These are phyloP conservation scores for Catharus bicknelli DNA, from an alignment of 2,113 vertebrate genomes.

Conservation along the genomic window DNA sequence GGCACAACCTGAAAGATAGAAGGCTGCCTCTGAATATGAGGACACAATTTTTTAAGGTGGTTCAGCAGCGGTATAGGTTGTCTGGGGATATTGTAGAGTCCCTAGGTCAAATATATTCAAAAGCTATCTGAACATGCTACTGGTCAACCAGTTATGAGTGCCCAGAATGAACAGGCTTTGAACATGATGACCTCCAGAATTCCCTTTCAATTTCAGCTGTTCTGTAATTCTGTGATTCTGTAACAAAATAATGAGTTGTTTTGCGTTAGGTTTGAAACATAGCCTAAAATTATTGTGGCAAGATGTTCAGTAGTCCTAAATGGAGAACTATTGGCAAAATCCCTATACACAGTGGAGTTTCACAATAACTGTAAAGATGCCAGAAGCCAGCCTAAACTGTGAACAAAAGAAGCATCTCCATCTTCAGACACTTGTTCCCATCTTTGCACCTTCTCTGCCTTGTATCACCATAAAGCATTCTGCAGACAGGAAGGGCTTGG, in stretches of 20 bases:
- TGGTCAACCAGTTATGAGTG: background rate
- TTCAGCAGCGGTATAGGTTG: background rate
- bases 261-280: background rate
- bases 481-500: background rate
- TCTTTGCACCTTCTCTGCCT: background rate
- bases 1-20: background rate
- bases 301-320: background rate
- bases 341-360: background rate
- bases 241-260: background rate
- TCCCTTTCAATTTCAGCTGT: background rate
- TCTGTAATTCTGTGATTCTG: background rate
- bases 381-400: background rate
- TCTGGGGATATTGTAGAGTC: background rate
- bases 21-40: background rate
- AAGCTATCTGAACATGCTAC: background rate
- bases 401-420: background rate
- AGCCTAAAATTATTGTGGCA: background rate
- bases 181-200: background rate
- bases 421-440: background rate
- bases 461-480: background rate
- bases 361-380: background rate
- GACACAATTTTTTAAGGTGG: background rate
- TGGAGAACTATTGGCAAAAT: background rate
- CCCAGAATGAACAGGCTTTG: background rate
- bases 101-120: background rate